Evolutionary conservation across 2,113 vertebrate species (phyloP), one percentile per base, ranked within the genome.

Genomic region (Oryzias curvinotus): DNA sequence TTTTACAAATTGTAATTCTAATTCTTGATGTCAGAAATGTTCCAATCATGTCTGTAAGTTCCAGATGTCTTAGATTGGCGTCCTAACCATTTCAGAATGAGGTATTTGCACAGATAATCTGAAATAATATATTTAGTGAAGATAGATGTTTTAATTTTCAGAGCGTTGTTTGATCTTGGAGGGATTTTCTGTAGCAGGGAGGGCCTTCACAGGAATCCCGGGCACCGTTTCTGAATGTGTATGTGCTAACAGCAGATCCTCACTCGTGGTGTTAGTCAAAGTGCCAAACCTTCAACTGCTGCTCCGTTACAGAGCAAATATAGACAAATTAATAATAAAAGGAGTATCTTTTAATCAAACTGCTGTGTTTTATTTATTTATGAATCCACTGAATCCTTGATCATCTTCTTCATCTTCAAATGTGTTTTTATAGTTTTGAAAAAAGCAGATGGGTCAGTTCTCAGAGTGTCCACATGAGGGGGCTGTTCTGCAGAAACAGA

Each of bases 61-160:
- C 48, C 78, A 80, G 57, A 75, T 61, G 51, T 71, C 60, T 68
- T 85, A 77, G 66, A 62, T 78, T 61, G 53, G 68, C 68, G 80
- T 88, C 75, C 74, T 80, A 59, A 78, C 23, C 71, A 79, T 86
- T 80, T 86, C 77, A 83, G 82, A 87, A 77, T 79, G 86, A 87
- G 84, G 77, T 88, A 82, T 80, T 87, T 89, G 83, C 87, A 88
- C 85, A 87, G 74, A 83, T 88, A 57, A 86, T 85, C 68, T 77
- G 77, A 72, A 77, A 61, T 36, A 36, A 36, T 63, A 84, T 65
- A 68, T 75, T 81, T 61, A 66, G 46, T 68, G 69, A 68, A 43
- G 18, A 42, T 71, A 6, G 58, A 62, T 68, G 45, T 80, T 51
- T 80, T 60, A 7, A 57, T 69, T 81, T 62, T 59, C 55, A 14